Evolutionary conservation across 2,888 invertebrate species (phyloP).

Genomic region (Cordilura impudica): DNA sequence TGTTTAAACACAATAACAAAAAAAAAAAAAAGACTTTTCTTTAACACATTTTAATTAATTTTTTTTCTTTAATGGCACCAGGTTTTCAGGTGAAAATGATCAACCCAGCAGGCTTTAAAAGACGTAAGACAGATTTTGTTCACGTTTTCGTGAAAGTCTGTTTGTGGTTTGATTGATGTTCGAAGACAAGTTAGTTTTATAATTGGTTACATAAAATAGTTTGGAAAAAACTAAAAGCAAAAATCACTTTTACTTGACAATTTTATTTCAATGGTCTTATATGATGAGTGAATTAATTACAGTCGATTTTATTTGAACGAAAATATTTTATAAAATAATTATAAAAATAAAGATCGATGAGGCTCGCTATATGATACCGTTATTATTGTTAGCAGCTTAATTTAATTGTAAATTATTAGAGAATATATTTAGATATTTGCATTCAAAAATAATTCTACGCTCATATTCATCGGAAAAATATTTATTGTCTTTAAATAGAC

Average conservation of each 20-base stretch:
- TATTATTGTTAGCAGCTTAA: too few relatives aligned
- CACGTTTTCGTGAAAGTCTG: slow-evolving; percentile 3
- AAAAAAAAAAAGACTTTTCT: slow-evolving; percentile 1
- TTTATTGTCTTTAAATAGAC: too few relatives aligned
- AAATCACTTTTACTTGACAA: slow-evolving; percentile 9
- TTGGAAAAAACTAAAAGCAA: background rate
- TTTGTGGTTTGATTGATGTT: background rate
- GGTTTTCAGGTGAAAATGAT: slow-evolving; percentile 45
- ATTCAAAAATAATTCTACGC: too few relatives aligned
- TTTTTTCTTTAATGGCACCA: slow-evolving; percentile 39
- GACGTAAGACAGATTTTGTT: slow-evolving; percentile 15
- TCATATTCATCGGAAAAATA: too few relatives aligned
- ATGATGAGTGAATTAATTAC: background rate
- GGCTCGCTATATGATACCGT: too few relatives aligned
- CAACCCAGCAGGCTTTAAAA: slow-evolving; percentile 7
- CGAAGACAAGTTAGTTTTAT: slow-evolving; percentile 15
- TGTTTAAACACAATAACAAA: slow-evolving; percentile 12
- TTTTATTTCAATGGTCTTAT: background rate
- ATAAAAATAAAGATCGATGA: too few relatives aligned
- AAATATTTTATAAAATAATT: too few relatives aligned
- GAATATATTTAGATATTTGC: too few relatives aligned
- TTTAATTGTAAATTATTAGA: too few relatives aligned
- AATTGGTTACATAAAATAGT: slow-evolving; percentile 35
- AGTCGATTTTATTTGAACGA: background rate
- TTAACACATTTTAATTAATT: slow-evolving; percentile 29